A percentile compares a stretch with the other conserved stretches of the same genome.
Evolutionary conservation across 2,113 vertebrate genomes (phyloP).

Genomic region (Narcine bancroftii): DNA sequence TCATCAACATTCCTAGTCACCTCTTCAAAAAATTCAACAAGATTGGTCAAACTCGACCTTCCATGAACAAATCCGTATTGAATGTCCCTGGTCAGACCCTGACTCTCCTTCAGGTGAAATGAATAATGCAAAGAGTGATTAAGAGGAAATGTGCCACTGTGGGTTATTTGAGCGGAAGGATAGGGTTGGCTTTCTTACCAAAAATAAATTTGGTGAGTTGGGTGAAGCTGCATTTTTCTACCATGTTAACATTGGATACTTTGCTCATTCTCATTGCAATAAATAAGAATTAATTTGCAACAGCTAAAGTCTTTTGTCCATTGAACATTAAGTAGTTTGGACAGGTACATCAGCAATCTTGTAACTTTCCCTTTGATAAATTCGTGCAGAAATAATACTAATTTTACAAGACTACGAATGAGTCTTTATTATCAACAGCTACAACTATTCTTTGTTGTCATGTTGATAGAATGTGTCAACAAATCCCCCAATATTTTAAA

Average conservation of each 20-base stretch:
- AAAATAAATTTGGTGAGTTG: neutral
- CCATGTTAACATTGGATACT: neutral
- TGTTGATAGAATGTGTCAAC: too few species aligned
- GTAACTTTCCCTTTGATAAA: neutral
- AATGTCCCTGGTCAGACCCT: too few species aligned
- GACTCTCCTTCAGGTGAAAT: constrained; percentile 5
- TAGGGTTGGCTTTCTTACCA: neutral
- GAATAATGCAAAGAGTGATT: neutral
- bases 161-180: neutral
- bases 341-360: neutral
- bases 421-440: too few species aligned
- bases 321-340: neutral
- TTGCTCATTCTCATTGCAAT: neutral
- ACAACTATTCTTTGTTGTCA: too few species aligned
- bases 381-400: neutral
- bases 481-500: too few species aligned
- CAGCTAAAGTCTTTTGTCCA: neutral
- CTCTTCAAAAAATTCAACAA: too few species aligned
- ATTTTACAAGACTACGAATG: too few species aligned
- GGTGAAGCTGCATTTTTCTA: neutral
- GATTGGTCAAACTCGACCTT: too few species aligned
- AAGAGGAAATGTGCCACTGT: neutral
- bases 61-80: too few species aligned
- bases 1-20: too few species aligned
- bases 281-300: neutral